Conservation (phyloP, 2,113 vertebrate species). For the Chionomys nivalis region DNA sequence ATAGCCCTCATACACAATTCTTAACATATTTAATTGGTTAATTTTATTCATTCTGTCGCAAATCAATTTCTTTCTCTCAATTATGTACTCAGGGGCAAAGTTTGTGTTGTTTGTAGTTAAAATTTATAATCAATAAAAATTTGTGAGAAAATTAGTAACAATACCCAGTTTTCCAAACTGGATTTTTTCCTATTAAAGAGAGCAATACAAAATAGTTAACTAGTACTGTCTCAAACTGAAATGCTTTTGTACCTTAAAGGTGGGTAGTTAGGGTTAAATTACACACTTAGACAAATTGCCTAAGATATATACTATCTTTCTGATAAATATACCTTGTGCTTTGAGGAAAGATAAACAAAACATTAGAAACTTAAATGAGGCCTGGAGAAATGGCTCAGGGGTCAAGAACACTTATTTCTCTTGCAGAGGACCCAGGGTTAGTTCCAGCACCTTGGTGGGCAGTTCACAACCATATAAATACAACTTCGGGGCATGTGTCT, state of each 20-base stretch:
- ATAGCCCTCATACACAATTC: not conserved
- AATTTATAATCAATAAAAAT: not conserved
- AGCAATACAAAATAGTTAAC: not conserved
- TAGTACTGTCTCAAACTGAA: not conserved
- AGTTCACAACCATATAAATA: not conserved
- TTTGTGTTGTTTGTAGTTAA: not conserved
- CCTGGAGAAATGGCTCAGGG: not conserved
- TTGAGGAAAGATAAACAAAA: slow-evolving; percentile 26
- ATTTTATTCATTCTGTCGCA: not conserved
- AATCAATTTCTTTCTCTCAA: not conserved
- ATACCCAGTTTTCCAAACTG: not conserved
- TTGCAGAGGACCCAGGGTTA: not conserved
- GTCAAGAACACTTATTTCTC: not conserved
- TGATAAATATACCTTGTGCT: not conserved
- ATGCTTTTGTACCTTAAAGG: not conserved
- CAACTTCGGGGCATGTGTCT: not conserved
- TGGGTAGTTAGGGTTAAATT: not conserved
- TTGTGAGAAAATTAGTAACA: not conserved
- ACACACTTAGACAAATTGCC: not conserved
- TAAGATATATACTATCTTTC: slow-evolving; percentile 11
- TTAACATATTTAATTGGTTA: not conserved
- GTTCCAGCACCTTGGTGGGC: not conserved
- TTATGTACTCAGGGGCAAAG: not conserved
- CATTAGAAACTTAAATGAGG: not conserved
- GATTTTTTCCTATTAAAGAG: not conserved